Base-by-base conservation (phyloP, 2,888 invertebrate species). In the Netelia inedita region DNA sequence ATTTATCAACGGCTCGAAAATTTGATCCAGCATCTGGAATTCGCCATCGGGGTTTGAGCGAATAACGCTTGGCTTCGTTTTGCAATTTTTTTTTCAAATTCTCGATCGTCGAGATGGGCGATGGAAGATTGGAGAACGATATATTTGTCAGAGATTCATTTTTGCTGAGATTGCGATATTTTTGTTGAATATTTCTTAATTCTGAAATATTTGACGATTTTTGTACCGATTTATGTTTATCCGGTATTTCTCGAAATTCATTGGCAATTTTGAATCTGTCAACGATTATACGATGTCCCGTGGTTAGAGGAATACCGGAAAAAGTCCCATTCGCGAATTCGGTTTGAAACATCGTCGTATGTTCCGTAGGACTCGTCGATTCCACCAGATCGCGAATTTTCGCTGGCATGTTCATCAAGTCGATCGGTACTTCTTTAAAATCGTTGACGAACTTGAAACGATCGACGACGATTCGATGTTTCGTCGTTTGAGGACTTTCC, bases 11-110 rank as follows among this genome's bases (percentile, higher is more conserved):
- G 5, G 65, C 63, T 53, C 14, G 1, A 10, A 10, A 46, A 66
- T 55, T 73, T 10, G 55, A 61, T 65, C 14, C 10, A 19, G 5
- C 6, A 1, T 35, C n/a, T 46, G 11, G 53, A 46, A 41, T 53
- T 41, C 14, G 19, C 6, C 21, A n/a, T 59, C 55, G 59, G 1
- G 41, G 57, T 55, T 61, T n/a, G 14, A 69, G 21, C 16, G 69
- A 72, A 72, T 75, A 63, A 68, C 41, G 53, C 1, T 76, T 14
- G 0, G 55, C 79, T 73, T 75, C 75, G 28, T 82, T 68, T 6
- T 46, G 74, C 74, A 85, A 55, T 76, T 85, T 46, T 11, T 79
- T 73, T 16, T 82, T 85, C 14, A 82, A 16, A 23, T 85, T 79
- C 11, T 82, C 82, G 19, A 79, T 72, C 75, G 61, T 82, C 9